A percentile compares a stretch with the other conserved stretches of the same genome.
Evolutionary conservation across 2,797 vertebrate species (phyloP).

Genomic region (Pseudochirops corinnae): DNA sequence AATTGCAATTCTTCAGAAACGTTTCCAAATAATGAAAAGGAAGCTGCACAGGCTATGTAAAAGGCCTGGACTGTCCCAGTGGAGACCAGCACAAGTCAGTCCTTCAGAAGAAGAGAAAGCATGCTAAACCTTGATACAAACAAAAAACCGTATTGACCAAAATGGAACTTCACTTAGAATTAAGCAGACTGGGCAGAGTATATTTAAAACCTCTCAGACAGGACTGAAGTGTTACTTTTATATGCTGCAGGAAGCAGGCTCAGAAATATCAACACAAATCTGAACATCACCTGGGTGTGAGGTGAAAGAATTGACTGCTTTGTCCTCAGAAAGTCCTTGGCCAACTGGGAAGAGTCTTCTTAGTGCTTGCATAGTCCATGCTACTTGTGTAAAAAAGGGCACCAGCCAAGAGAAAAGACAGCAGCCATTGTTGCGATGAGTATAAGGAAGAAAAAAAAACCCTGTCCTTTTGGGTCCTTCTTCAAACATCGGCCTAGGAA

Average conservation of each 20-base stretch:
- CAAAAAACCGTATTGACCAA: conserved; percentile 92
- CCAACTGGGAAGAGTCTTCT: too few relatives aligned
- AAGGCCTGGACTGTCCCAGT: conserved; percentile 89
- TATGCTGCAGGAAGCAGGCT: too few relatives aligned
- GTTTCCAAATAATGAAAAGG: conserved; percentile 89
- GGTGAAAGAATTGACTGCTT: too few relatives aligned
- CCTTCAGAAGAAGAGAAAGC: conserved; percentile 94
- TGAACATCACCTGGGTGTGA: too few relatives aligned
- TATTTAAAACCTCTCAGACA: too few relatives aligned
- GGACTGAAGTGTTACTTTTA: too few relatives aligned
- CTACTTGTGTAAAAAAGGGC: too few relatives aligned
- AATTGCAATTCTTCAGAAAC: conserved; percentile 89
- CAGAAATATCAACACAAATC: too few relatives aligned
- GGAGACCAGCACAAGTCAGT: conserved; percentile 91
- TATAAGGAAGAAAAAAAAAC: conserved; percentile 60
- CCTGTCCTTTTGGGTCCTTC: conserved; percentile 89
- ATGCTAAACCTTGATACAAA: conserved; percentile 96
- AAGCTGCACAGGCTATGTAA: conserved; percentile 85
- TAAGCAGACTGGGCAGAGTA: conserved; percentile 89
- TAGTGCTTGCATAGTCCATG: too few relatives aligned
- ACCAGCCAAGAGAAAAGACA: too few relatives aligned
- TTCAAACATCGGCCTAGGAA: conserved; percentile 94
- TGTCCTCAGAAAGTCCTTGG: too few relatives aligned
- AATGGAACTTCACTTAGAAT: conserved; percentile 94
- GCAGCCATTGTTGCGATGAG: too few relatives aligned